Evolutionary conservation across 2,113 vertebrate species (phyloP).

Genomic region (Carlito syrichta): DNA sequence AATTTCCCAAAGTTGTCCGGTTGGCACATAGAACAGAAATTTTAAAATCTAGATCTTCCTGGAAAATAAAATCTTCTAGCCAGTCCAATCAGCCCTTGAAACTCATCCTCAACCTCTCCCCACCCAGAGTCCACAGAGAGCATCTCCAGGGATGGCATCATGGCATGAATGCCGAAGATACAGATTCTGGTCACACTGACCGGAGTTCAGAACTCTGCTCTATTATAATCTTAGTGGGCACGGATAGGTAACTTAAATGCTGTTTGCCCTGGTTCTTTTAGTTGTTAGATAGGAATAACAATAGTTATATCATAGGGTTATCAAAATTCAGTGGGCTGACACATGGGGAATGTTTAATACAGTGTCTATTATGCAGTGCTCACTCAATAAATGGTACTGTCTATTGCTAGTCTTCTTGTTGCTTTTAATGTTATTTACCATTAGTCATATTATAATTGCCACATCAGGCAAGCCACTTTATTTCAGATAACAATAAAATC

Average conservation of each 20-base stretch:
- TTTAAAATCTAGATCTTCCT: background rate
- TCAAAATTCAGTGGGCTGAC: background rate
- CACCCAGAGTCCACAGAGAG: background rate
- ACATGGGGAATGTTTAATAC: background rate
- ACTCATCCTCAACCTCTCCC: background rate
- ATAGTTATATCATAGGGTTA: background rate
- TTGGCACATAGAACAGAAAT: background rate
- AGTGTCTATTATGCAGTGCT: background rate
- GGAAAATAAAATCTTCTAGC: no score
- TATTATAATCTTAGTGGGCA: background rate
- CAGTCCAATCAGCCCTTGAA: background rate
- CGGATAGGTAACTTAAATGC: background rate
- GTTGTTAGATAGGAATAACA: background rate
- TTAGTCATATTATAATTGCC: background rate
- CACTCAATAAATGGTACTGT: background rate
- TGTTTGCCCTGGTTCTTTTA: background rate
- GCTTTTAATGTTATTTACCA: background rate
- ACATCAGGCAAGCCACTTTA: background rate
- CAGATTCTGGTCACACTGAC: background rate
- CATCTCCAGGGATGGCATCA: background rate
- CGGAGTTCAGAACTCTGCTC: background rate
- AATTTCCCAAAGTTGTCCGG: background rate
- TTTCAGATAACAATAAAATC: background rate
- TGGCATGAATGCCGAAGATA: background rate
- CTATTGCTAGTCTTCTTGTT: background rate